Evolutionary conservation across 1,140 invertebrate species (phyloP).

Genomic region (Leptestheria dahalacensis): DNA sequence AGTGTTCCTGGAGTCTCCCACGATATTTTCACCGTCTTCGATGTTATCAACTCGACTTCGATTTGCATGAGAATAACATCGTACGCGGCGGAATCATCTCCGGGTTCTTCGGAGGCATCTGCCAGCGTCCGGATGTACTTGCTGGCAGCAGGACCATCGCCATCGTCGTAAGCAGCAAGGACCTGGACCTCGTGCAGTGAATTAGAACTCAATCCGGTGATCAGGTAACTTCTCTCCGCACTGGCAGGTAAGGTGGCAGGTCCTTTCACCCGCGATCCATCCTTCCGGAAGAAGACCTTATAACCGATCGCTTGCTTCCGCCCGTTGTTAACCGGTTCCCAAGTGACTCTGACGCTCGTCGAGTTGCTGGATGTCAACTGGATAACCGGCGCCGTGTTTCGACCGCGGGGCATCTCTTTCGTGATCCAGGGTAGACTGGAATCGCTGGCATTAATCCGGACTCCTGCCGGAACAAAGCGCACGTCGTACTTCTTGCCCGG

Average conservation of each 20-base stretch:
- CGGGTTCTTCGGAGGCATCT: constrained; percentile 4
- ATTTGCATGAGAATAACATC: constrained; percentile 29
- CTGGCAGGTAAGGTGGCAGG: constrained; percentile 26
- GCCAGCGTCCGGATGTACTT: constrained; percentile 23
- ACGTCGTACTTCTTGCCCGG: constrained; percentile 40
- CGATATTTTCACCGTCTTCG: constrained; percentile 32
- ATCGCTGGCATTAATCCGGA: constrained; percentile 35
- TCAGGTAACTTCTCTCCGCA: constrained; percentile 29
- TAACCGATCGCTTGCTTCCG: not conserved
- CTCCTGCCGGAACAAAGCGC: constrained; percentile 37
- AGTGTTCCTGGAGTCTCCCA: constrained; percentile 28
- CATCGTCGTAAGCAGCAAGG: constrained; percentile 20
- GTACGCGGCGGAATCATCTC: constrained; percentile 8
- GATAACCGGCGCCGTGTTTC: constrained; percentile 19
- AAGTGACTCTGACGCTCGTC: not conserved
- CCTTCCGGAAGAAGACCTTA: constrained; percentile 3
- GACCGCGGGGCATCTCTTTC: constrained; percentile 31
- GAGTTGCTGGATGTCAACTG: constrained; percentile 24
- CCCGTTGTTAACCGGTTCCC: not conserved
- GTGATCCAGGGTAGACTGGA: constrained; percentile 35
- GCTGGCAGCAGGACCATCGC: constrained; percentile 21
- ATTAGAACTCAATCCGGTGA: not conserved
- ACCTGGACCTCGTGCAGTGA: constrained; percentile 31
- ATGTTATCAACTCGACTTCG: constrained; percentile 33
- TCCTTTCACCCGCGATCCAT: not conserved